Conservation (phyloP, 2,113 vertebrate genomes). For the Anguilla rostrata region DNA sequence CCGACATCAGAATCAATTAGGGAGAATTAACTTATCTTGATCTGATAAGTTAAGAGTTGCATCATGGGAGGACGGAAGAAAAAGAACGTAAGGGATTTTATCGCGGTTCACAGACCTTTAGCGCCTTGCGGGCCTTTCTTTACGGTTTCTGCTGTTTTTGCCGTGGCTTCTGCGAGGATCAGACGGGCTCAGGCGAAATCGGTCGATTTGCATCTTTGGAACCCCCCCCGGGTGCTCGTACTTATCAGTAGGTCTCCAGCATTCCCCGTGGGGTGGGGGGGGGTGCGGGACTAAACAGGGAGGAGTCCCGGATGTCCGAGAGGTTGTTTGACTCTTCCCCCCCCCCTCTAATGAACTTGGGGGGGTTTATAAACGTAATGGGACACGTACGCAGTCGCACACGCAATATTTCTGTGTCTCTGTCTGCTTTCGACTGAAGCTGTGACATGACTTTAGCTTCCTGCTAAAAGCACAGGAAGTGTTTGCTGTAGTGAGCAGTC, state of each 20-base stretch:
- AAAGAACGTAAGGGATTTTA: neutral
- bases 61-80: neutral
- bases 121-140: neutral
- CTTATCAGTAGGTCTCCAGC: neutral
- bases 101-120: neutral
- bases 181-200: neutral
- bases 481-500: slow-evolving; percentile 42
- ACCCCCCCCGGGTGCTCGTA: neutral
- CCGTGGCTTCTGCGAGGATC: neutral
- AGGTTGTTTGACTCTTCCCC: neutral
- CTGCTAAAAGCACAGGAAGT: slow-evolving; percentile 15
- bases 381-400: neutral
- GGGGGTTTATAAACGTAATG: neutral
- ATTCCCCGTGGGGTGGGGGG: neutral
- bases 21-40: slow-evolving; percentile 11
- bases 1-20: neutral
- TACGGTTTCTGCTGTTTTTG: neutral
- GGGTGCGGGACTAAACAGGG: neutral
- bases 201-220: neutral
- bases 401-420: neutral
- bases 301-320: neutral
- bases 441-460: slow-evolving; percentile 42
- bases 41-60: neutral
- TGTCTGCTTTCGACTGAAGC: slow-evolving; percentile 22
- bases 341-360: neutral